phyloP scores from a whole-genome alignment of 92 coral and sea anemone genomes.

The Anthopleura xanthogrammica region DNA sequence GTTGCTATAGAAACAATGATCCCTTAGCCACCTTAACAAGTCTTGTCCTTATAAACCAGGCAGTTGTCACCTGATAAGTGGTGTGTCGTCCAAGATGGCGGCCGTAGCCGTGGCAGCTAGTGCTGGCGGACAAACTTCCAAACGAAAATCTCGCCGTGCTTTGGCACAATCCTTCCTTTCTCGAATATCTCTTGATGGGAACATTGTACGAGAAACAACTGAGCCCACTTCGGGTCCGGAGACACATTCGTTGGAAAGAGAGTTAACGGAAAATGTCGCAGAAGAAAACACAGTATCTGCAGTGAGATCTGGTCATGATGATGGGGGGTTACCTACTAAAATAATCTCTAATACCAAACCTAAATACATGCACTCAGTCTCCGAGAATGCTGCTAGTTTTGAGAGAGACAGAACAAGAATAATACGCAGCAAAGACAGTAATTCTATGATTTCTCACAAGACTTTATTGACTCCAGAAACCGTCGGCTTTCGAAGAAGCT shows the following conservation, averaged over 20 bases:
- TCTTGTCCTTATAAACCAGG: background rate
- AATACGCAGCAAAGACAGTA: constrained; percentile 7
- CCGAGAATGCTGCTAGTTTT: constrained; percentile 65
- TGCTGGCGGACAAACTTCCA: constrained; percentile 64
- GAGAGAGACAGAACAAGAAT: constrained; percentile 21
- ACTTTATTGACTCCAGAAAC: constrained; percentile 14
- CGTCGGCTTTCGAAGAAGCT: constrained; percentile 48
- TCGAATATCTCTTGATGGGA: constrained; percentile 92
- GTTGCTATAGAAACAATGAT: constrained; percentile 9
- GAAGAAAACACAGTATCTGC: background rate
- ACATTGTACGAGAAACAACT: constrained; percentile 36
- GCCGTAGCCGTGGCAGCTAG: constrained; percentile 69
- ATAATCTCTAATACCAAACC: constrained; percentile 30
- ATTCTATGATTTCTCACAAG: background rate
- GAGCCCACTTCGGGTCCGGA: constrained; percentile 14
- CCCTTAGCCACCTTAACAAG: constrained; percentile 16
- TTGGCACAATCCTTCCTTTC: constrained; percentile 92
- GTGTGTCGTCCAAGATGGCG: constrained; percentile 74
- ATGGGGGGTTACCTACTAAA: constrained; percentile 21
- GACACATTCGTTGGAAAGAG: constrained; percentile 7
- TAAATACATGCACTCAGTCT: constrained; percentile 66
- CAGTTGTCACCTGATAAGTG: constrained; percentile 8
- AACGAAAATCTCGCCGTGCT: constrained; percentile 86
- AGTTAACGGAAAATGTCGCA: constrained; percentile 7
- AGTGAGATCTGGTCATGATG: constrained; percentile 14